Base-by-base conservation (phyloP, 2,797 vertebrate genomes). In the Argentina silus region DNA sequence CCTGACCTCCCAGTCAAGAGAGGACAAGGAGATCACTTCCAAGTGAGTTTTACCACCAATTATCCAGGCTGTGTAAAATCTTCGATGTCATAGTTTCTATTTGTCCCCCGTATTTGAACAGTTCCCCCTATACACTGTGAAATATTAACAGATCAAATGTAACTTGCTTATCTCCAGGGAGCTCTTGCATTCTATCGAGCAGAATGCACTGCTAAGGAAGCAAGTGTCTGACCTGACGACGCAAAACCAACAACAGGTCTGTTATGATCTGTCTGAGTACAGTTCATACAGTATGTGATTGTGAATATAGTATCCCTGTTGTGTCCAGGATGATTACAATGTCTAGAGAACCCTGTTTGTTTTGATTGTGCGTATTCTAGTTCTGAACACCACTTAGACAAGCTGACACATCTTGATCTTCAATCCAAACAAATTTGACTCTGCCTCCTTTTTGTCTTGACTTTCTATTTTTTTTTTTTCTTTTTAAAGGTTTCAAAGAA, bases 21-120 rank as follows among this genome's bases (percentile, higher is more conserved):
- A 98, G 14, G 59, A 44, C 81, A 95, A 95, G 90, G 96, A 98
- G 82, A 97, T 88, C 79, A 95, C 90, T 79, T 96, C 95, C 67
- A 97, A 96, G 98, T 99, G 83, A 94, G 96, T 93, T 70, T 36
- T 23, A 14, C 2, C 7, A 57, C n/a, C 0, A 63, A 14, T n/a
- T 1, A 0, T 67, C 23, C 0, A 65, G 12, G 17, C 17, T 53
- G 36, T 55, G 7, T 1, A 15, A 53, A 72, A 19, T 17, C 27
- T 43, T 47, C 1, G 21, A 14, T 67, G 45, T 7, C 3, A 36
- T n/a, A 73, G 8, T n/a, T 23, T 4, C 61, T 78, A 36, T 36
- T 36, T 36, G 27, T 36, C 27, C 27, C 27, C 27, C 27, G n/a
- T 14, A 67, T 67, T 71, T 59, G n/a, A 79, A 56, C 6, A 63